These are phyloP conservation scores for Megaceryle alcyon DNA, from an alignment of 2,797 vertebrate genomes.

Conservation along the genomic window DNA sequence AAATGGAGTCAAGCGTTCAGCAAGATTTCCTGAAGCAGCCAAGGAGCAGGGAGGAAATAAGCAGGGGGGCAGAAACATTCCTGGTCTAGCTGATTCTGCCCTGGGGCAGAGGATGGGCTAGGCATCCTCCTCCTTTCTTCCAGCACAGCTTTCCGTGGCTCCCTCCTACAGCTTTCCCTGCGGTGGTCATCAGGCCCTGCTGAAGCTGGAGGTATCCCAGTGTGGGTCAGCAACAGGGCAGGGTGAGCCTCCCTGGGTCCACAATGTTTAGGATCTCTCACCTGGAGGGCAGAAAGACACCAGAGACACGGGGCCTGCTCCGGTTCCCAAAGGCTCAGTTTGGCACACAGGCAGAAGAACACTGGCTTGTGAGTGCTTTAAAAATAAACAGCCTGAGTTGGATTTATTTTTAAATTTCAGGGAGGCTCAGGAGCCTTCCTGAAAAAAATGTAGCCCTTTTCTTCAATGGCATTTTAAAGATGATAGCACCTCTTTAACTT, in stretches of 20 bases:
- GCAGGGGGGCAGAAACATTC: neutral
- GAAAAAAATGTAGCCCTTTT: neutral
- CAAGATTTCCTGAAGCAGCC: neutral
- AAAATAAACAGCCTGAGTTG: conserved; percentile 33
- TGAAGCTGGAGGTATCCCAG: neutral
- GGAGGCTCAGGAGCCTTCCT: neutral
- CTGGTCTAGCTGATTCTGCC: neutral
- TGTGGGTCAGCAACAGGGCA: neutral
- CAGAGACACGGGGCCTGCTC: rapidly evolving
- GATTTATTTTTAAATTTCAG: conserved; percentile 46
- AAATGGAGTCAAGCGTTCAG: neutral
- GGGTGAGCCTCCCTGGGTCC: neutral
- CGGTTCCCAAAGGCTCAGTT: neutral
- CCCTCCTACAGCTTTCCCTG: neutral
- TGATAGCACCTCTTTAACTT: conserved; percentile 11
- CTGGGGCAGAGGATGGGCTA: neutral
- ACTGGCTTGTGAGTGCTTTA: neutral
- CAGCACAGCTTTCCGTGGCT: neutral
- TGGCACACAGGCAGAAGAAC: neutral
- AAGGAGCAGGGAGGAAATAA: neutral
- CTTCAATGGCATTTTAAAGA: conserved; percentile 42
- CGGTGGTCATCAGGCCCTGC: neutral
- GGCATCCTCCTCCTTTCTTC: neutral
- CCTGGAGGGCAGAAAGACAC: neutral
- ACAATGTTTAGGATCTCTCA: rapidly evolving